phyloP scores from a whole-genome alignment of 2,113 vertebrate genomes.

The Zosterops hypoxanthus region DNA sequence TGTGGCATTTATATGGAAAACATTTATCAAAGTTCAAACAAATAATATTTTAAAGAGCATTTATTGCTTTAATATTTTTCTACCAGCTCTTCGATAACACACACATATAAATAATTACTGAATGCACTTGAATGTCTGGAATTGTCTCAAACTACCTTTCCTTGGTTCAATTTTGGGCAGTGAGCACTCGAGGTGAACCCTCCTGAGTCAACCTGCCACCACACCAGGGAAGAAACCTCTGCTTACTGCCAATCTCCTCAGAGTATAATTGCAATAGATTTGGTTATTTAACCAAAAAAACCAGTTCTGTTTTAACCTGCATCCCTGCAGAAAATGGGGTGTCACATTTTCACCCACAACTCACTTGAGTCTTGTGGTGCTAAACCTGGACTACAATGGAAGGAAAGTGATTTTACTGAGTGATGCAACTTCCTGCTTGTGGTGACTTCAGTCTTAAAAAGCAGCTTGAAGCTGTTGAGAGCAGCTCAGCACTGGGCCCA shows the following conservation, averaged over 20 bases:
- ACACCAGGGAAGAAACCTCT: background rate
- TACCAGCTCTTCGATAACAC: background rate
- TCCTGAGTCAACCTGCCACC: background rate
- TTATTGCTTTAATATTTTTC: conserved; percentile 59
- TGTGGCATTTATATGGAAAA: conserved; percentile 42
- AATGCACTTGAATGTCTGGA: background rate
- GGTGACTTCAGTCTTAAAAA: background rate
- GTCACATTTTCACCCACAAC: background rate
- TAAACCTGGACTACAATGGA: background rate
- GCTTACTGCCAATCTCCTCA: background rate
- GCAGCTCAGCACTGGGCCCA: background rate
- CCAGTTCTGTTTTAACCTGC: background rate
- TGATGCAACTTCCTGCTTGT: background rate
- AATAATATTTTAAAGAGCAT: conserved; percentile 26
- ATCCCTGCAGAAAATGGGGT: background rate
- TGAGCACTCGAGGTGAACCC: background rate
- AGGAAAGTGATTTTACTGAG: conserved; percentile 6
- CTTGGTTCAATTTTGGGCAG: background rate
- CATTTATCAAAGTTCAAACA: conserved; percentile 48
- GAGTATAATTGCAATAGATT: background rate
- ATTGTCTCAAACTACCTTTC: background rate
- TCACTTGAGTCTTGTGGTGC: background rate
- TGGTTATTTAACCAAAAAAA: background rate
- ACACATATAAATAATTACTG: background rate
- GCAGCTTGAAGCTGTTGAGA: background rate